phyloP scores from a whole-genome alignment of 2,888 invertebrate genomes.

The Drosophila mettleri region DNA sequence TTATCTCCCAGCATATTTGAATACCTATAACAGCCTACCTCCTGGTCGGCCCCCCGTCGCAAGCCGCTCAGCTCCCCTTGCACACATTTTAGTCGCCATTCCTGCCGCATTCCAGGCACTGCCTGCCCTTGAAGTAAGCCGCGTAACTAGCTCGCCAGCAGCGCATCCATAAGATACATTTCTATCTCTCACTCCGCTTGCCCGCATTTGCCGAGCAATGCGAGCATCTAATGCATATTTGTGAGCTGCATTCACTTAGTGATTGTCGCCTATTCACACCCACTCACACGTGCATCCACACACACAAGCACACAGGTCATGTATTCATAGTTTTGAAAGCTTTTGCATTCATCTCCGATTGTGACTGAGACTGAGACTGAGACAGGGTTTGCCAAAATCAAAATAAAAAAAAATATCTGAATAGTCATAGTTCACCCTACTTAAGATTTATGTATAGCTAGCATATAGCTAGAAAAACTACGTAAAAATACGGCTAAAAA shows the following conservation, averaged over 20 bases:
- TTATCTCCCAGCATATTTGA: slow-evolving; percentile 54
- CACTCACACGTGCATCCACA: slow-evolving; percentile 28
- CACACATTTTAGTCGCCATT: neutral
- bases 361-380: slow-evolving; percentile 3
- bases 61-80: neutral
- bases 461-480: too few relatives aligned
- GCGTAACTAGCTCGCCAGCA: slow-evolving; percentile 18
- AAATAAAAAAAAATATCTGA: slow-evolving; percentile 18
- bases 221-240: slow-evolving; percentile 1
- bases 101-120: slow-evolving; percentile 24
- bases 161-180: slow-evolving; percentile 32
- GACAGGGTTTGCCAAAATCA: neutral
- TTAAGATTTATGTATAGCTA: too few relatives aligned
- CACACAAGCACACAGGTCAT: slow-evolving; percentile 18
- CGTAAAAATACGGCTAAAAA: too few relatives aligned
- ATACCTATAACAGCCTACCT: slow-evolving; percentile 41
- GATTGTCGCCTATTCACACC: slow-evolving; percentile 29
- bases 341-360: too few relatives aligned
- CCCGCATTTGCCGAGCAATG: too few relatives aligned
- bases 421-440: slow-evolving; percentile 36
- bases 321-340: slow-evolving; percentile 20
- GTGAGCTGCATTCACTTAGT: slow-evolving; percentile 8
- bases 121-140: slow-evolving; percentile 32
- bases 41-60: neutral
- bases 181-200: slow-evolving; percentile 3